Conservation (phyloP, 1,140 invertebrate genomes). For the Macrotrachela quadricornifera region DNA sequence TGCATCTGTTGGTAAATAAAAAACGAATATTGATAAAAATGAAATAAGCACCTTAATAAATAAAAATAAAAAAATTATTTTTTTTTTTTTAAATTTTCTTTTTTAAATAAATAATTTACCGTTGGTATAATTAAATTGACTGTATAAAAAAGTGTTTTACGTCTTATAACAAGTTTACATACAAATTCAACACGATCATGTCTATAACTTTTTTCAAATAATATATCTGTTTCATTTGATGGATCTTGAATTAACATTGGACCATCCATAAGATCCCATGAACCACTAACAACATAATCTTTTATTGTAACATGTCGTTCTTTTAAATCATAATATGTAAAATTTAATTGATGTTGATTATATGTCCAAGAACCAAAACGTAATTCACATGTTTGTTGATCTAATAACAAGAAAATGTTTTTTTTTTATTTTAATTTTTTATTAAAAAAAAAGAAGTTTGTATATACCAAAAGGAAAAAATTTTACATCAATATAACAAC, state of each 20-base stretch:
- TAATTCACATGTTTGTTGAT: conserved; percentile 46
- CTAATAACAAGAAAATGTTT: conserved; percentile 19
- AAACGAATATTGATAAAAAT: conserved; percentile 90
- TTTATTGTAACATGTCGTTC: conserved; percentile 76
- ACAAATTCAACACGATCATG: conserved; percentile 10
- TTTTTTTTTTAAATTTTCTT: too few relatives aligned
- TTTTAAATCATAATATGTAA: conserved; percentile 65
- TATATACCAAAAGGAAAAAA: conserved; percentile 83
- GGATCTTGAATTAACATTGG: conserved; percentile 33
- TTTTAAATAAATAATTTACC: conserved; percentile 21
- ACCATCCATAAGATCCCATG: conserved; percentile 95
- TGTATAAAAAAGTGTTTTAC: conserved; percentile 96
- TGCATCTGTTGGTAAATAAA: conserved; percentile 90
- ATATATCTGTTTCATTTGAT: conserved; percentile 13
- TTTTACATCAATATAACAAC: conserved; percentile 93
- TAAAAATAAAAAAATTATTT: too few relatives aligned
- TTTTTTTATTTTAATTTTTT: not conserved
- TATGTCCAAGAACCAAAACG: conserved; percentile 5
- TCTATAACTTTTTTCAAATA: conserved; percentile 44
- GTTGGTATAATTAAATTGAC: conserved; percentile 96
- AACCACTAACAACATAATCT: conserved; percentile 83
- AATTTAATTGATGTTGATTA: conserved; percentile 55
- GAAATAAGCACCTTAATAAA: conserved; percentile 53
- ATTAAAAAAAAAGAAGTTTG: conserved; percentile 40
- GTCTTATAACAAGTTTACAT: conserved; percentile 57